phyloP scores from a whole-genome alignment of 2,797 vertebrate genomes.

The Macroramphosus scolopax region DNA sequence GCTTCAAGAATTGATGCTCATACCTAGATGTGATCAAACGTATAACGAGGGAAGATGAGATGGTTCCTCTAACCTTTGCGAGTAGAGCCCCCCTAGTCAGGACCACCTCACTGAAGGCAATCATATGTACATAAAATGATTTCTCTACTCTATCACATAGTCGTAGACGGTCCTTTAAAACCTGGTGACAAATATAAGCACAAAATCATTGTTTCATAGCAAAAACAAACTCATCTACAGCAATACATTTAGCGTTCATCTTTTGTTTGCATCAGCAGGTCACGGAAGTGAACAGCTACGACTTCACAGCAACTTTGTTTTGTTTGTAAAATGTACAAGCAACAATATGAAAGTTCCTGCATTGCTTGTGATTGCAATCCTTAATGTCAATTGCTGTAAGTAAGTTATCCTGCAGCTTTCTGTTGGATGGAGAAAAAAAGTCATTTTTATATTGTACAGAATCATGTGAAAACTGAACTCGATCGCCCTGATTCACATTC shows the following conservation, averaged over 20 bases:
- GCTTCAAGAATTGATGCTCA: too few relatives aligned
- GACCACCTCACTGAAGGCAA: too few relatives aligned
- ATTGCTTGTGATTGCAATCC: conserved; percentile 19
- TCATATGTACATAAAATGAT: too few relatives aligned
- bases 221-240: too few relatives aligned
- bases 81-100: too few relatives aligned
- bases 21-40: too few relatives aligned
- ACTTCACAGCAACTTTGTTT: conserved; percentile 6
- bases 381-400: neutral
- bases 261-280: conserved; percentile 1
- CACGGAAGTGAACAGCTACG: conserved; percentile 2
- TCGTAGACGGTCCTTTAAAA: conserved; percentile 7
- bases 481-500: neutral
- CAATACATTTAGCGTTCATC: neutral
- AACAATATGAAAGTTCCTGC: conserved; percentile 17
- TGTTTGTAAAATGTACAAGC: conserved; percentile 17
- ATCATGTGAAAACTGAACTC: conserved; percentile 15
- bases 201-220: neutral
- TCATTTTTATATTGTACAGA: neutral
- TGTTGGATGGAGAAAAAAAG: neutral
- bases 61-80: too few relatives aligned
- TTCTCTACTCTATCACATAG: too few relatives aligned
- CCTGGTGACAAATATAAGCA: conserved; percentile 12
- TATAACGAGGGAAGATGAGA: too few relatives aligned
- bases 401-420: neutral